Evolutionary conservation across 1,140 invertebrate genomes (phyloP).

Genomic region (Sinella curviseta): DNA sequence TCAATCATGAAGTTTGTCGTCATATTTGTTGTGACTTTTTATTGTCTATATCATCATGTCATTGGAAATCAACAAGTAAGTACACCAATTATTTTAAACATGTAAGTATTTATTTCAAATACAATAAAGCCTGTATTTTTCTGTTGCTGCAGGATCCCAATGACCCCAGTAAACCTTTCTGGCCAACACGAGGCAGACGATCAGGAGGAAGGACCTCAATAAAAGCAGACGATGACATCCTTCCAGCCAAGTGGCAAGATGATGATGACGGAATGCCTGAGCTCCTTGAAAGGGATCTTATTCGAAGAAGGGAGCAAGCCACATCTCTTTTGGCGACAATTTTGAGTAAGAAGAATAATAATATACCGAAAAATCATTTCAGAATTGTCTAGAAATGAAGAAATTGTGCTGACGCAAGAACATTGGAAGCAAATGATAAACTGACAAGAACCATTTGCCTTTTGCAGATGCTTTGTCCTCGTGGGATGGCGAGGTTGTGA

Average conservation of each 20-base stretch:
- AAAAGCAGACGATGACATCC: constrained; percentile 1
- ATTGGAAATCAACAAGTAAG: constrained; percentile 11
- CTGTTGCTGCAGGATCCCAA: not conserved
- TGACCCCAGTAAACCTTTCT: constrained; percentile 2
- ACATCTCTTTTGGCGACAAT: not conserved
- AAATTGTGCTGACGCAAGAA: no score
- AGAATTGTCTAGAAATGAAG: no score
- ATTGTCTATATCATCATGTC: constrained; percentile 6
- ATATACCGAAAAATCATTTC: no score
- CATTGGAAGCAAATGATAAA: no score
- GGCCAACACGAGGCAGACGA: not conserved
- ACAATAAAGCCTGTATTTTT: not conserved
- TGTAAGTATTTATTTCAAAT: not conserved
- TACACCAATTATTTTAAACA: not conserved
- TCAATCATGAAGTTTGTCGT: not conserved
- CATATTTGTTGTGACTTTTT: constrained; percentile 6
- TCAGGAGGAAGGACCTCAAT: not conserved
- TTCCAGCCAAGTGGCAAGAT: not conserved
- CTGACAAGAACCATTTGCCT: no score
- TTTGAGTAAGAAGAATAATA: constrained; percentile 3
- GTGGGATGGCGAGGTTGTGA: not conserved
- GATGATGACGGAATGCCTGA: not conserved
- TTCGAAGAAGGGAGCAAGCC: not conserved
- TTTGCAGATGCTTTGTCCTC: not conserved
- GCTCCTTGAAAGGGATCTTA: not conserved